Evolutionary conservation across 1,140 invertebrate genomes (phyloP), one percentile per base, ranked within the genome.

Genomic region (Microvelia longipes): DNA sequence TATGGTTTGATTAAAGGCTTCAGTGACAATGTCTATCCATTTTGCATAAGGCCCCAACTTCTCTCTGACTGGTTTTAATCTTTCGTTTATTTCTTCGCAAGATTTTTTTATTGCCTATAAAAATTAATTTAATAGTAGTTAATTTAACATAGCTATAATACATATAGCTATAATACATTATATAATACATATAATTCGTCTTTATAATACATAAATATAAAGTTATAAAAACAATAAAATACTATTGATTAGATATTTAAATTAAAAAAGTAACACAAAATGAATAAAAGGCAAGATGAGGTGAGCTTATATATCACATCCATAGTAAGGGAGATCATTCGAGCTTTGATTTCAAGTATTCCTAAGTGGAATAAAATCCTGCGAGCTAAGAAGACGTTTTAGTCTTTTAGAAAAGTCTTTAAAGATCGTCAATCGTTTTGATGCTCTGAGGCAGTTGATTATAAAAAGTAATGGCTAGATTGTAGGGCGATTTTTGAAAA

Each of bases 11-110:
- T 26, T n/a, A 28, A 68, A 65, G 24, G 87, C 87, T 66, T 79
- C 75, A 28, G 82, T 79, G 19, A 90, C 79, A 2, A 90, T 76
- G 66, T 87, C 80, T 68, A 82, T 77, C 91, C 91, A 93, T 1
- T 80, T 79, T 1, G 85, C 82, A 72, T 87, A 81, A 1, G 81
- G 75, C 73, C 90, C 73, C 26, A 72, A 35, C 68, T 83, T 82
- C 0, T 83, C 77, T 75, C 79, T 86, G 0, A 88, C 75, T 0
- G 87, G 86, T 69, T 85, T 81, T 69, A 92, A 77, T 71, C 88
- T 82, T 26, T 81, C 76, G 29, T 86, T 71, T 2, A 93, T 74
- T 11, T 83, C 81, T 68, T 87, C 83, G 75, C 90, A 92, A 29
- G 87, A 86, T 71, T 84, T 84, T 60, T 86, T 81, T 0, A 86